These are phyloP conservation scores for Xiphophorus couchianus DNA, from an alignment of 2,113 vertebrate species.

Conservation along the genomic window DNA sequence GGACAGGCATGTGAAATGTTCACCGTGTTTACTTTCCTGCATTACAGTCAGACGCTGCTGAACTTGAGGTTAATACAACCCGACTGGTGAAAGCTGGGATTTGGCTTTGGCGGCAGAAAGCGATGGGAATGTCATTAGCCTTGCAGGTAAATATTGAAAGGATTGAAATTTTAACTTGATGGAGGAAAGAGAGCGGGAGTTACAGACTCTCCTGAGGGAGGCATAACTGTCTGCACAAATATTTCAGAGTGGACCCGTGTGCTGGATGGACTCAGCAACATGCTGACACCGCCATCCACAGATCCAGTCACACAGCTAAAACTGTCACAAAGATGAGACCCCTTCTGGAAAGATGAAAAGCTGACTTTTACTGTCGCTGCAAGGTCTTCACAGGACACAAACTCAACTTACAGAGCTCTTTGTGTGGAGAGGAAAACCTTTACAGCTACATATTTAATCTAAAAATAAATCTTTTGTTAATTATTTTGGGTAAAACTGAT, in stretches of 20 bases:
- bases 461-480: not conserved
- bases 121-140: not conserved
- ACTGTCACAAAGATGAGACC: conserved; percentile 33
- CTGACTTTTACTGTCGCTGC: not conserved
- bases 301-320: conserved; percentile 1
- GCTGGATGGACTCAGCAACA: conserved; percentile 26
- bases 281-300: conserved; percentile 32
- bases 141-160: conserved; percentile 3
- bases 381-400: not conserved
- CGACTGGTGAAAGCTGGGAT: not conserved
- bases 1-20: not conserved
- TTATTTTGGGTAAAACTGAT: not conserved
- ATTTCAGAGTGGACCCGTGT: conserved; percentile 20
- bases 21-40: not conserved
- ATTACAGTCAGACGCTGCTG: not conserved
- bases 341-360: conserved; percentile 11
- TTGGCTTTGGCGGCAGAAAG: not conserved
- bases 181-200: not conserved
- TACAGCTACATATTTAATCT: not conserved
- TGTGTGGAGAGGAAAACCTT: not conserved
- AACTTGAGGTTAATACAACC: too few relatives aligned
- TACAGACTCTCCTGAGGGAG: conserved; percentile 19
- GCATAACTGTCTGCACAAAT: conserved; percentile 35
- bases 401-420: not conserved
- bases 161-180: conserved; percentile 19